Base-by-base conservation (phyloP, 1,140 invertebrate genomes). In the Trichogramma pretiosum region DNA sequence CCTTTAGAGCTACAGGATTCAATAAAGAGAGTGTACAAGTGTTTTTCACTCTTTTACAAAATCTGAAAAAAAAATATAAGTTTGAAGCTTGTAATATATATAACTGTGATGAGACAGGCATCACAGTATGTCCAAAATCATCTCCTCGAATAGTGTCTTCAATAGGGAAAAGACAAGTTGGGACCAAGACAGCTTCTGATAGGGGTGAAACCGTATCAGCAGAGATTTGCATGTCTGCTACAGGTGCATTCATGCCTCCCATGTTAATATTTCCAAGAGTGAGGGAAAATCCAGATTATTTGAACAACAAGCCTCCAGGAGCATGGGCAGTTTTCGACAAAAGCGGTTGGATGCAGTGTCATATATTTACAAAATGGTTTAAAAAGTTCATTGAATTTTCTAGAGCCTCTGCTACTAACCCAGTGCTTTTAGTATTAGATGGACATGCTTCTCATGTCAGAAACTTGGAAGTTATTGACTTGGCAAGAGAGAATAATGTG, bases 191-290 rank as follows among this genome's bases (percentile, higher is more conserved):
- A 39, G 59, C 56, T n/a, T 52, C 55, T 32, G 63, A 65, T 56
- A 48, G 58, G 56, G 58, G 63, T 5, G 33, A 47, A 58, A 64
- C 59, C 19, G 46, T 63, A 1, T 70, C 68, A 14, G 59, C 57
- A 0, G 63, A 62, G 46, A 58, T 62, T 45, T 70, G 64, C 48
- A 64, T 65, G 38, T 61, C 48, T 44, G 68, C 69, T 22, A 46
- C 54, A 26, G 65, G 66, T 14, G 22, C 17, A 16, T 69, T 58
- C 32, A 58, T 66, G 49, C 64, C 64, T 13, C 59, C 63, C 1
- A 53, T 66, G 53, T 44, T 65, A 11, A 62, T 68, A 35, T 70
- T 67, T 46, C 60, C 61, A 23, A 50, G 61, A 43, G 36, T 59
- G 30, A 49, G 54, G 54, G 57, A 62, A 48, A 64, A 64, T 36